Conservation (phyloP, 1,140 invertebrate genomes). For the Geopemphigus sp. region DNA sequence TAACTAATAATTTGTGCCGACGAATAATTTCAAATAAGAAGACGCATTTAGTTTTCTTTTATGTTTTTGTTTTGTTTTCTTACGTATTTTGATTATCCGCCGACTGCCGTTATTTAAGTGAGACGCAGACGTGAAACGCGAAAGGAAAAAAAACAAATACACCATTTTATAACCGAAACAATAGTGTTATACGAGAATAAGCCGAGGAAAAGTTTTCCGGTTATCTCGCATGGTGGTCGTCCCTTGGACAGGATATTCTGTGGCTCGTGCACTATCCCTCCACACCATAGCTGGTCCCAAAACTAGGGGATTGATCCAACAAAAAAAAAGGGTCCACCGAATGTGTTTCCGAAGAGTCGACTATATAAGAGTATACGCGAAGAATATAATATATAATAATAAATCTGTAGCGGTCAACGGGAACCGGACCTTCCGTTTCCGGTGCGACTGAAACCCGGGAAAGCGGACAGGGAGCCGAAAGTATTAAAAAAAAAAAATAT, state of each 20-base stretch:
- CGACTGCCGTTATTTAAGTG: constrained; percentile 33
- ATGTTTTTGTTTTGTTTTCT: background rate
- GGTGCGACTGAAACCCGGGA: constrained; percentile 14
- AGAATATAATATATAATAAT: constrained; percentile 25
- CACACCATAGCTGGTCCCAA: background rate
- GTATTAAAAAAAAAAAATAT: constrained; percentile 34
- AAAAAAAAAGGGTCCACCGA: constrained; percentile 26
- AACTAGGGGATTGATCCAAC: constrained; percentile 3
- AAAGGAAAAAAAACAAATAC: constrained; percentile 28
- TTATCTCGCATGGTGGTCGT: constrained; percentile 19
- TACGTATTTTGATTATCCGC: constrained; percentile 7
- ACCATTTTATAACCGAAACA: constrained; percentile 46
- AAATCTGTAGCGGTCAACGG: constrained; percentile 44
- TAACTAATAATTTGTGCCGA: too few species aligned
- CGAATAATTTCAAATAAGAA: too few species aligned
- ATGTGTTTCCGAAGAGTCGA: constrained; percentile 34
- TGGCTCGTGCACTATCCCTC: background rate
- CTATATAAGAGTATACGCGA: constrained; percentile 11
- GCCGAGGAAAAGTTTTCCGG: constrained; percentile 34
- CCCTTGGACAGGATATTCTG: constrained; percentile 16
- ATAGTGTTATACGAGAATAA: constrained; percentile 21
- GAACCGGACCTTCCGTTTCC: constrained; percentile 48
- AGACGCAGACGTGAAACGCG: constrained; percentile 5
- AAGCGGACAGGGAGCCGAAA: constrained; percentile 22
- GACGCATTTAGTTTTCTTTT: constrained; percentile 31